Evolutionary conservation across 2,113 vertebrate species (phyloP), one percentile per base, ranked within the genome.

Genomic region (Myrmecophaga tridactyla): DNA sequence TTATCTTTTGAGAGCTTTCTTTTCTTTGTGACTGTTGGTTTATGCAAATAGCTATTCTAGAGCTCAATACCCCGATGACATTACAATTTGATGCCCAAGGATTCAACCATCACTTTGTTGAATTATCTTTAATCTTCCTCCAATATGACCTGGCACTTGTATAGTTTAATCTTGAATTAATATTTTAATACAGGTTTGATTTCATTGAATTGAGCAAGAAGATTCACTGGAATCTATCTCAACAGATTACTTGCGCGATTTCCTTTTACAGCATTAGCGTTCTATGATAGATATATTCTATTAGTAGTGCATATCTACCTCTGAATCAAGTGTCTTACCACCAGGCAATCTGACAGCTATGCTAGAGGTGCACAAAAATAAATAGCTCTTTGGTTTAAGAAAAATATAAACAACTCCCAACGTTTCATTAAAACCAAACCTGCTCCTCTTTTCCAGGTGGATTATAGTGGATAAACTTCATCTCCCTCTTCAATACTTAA

Each of bases 141-240:
- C 62, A 91, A 13, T 46, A 56, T 94, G 86, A 90, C 67, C 94
- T 91, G 67, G 91, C 96, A 77, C 92, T 97, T 96, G 65, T 62
- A 88, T 53, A 93, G 82, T 90, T 89, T 92, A 97, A 98, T 96
- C 92, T 77, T 25, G 76, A 67, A 94, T 97, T 97, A 97, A 97
- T 97, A 98, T 97, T 98, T 98, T 97, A 98, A 97, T 93, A 90
- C 46, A 95, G 3, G 83, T 90, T 94, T 51, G 88, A 84, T 96
- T 46, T 94, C 69, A 77, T 86, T 92, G 86, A 96, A 97, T 94
- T 97, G 95, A 97, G 63, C 65, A 93, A 70, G 72, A 89, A 86
- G 29, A 78, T 91, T 90, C 94, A 85, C 9, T 39, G 25, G 41
- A 97, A n/a, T 77, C 51, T 86, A 83, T 63, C 89, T 94, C 36